Percentiles rank a stretch among this genome's conserved stretches.
Evolutionary conservation across 2,797 vertebrate genomes (phyloP).

Genomic region (Pygocentrus nattereri): DNA sequence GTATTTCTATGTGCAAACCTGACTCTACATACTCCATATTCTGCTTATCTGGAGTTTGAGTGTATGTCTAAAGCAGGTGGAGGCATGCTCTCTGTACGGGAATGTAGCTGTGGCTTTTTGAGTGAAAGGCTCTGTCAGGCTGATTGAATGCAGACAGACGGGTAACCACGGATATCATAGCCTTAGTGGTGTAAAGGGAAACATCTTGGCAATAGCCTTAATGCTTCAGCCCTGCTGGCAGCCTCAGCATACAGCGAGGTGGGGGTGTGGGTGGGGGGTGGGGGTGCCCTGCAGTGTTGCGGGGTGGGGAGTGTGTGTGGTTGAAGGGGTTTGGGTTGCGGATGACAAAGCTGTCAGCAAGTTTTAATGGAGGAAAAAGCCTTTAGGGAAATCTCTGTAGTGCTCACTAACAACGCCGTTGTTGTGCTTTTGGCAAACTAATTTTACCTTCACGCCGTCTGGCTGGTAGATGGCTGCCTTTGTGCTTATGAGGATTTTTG

Average conservation of each 20-base stretch:
- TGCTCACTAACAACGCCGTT: slow-evolving; percentile 55
- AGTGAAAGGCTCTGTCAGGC: slow-evolving; percentile 32
- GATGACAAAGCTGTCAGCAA: slow-evolving; percentile 64
- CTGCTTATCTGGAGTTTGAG: not conserved
- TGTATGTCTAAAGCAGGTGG: not conserved
- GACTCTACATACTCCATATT: not conserved
- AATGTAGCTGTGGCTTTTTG: slow-evolving; percentile 42
- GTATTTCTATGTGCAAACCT: not conserved
- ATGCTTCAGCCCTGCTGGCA: slow-evolving; percentile 30
- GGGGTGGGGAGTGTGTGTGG: not conserved
- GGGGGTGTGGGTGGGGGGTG: not conserved
- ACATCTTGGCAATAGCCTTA: slow-evolving; percentile 48
- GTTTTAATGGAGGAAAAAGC: slow-evolving; percentile 62
- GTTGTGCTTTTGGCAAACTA: slow-evolving; percentile 53
- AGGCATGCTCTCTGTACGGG: slow-evolving; percentile 10
- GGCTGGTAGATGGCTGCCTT: slow-evolving; percentile 47
- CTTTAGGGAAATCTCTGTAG: slow-evolving; percentile 65
- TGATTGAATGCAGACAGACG: slow-evolving; percentile 46
- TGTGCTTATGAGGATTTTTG: slow-evolving; percentile 1
- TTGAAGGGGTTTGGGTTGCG: slow-evolving; percentile 36
- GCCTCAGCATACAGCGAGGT: not conserved
- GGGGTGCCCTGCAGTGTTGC: not conserved
- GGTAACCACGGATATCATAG: slow-evolving; percentile 32
- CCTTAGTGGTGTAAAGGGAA: slow-evolving; percentile 49
- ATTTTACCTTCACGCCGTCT: slow-evolving; percentile 50